These are phyloP conservation scores for Rutpela maculata DNA, from an alignment of 2,888 invertebrate genomes.

Conservation along the genomic window DNA sequence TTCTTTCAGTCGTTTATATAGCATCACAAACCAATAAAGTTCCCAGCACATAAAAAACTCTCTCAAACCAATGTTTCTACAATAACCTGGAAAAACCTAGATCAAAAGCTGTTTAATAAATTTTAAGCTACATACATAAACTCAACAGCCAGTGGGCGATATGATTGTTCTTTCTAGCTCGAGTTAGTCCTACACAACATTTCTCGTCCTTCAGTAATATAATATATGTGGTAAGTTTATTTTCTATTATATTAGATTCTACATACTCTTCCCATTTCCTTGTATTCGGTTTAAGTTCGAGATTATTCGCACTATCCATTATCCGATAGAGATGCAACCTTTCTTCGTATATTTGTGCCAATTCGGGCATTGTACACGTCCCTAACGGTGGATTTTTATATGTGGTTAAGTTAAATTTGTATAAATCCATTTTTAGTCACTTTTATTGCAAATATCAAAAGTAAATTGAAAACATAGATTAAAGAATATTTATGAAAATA, in stretches of 20 bases:
- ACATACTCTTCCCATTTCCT: conserved; percentile 20
- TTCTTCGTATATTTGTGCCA: conserved; percentile 33
- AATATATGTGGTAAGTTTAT: conserved; percentile 16
- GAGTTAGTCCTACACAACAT: not conserved
- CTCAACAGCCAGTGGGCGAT: conserved; percentile 51
- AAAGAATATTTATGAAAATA: too few relatives aligned
- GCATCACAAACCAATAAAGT: conserved; percentile 47
- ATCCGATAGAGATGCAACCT: conserved; percentile 24
- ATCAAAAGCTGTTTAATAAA: conserved; percentile 1
- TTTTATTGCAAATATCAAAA: too few relatives aligned
- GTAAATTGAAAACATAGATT: too few relatives aligned
- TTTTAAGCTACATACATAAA: conserved; percentile 44
- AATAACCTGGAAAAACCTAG: conserved; percentile 47
- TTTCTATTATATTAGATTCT: conserved; percentile 1
- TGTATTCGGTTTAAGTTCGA: conserved; percentile 18
- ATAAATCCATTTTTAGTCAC: conserved; percentile 10
- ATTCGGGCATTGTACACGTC: conserved; percentile 6
- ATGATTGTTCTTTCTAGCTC: conserved; percentile 38
- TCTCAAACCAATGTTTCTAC: conserved; percentile 31
- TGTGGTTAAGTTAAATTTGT: conserved; percentile 30
- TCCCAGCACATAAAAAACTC: conserved; percentile 48
- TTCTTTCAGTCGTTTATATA: conserved; percentile 34
- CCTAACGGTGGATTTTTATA: conserved; percentile 26
- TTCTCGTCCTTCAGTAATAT: conserved; percentile 28
- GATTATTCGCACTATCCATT: conserved; percentile 17